Evolutionary conservation across 2,797 vertebrate species (phyloP), one percentile per base, ranked within the genome.

Genomic region (Phoeniculus purpureus): DNA sequence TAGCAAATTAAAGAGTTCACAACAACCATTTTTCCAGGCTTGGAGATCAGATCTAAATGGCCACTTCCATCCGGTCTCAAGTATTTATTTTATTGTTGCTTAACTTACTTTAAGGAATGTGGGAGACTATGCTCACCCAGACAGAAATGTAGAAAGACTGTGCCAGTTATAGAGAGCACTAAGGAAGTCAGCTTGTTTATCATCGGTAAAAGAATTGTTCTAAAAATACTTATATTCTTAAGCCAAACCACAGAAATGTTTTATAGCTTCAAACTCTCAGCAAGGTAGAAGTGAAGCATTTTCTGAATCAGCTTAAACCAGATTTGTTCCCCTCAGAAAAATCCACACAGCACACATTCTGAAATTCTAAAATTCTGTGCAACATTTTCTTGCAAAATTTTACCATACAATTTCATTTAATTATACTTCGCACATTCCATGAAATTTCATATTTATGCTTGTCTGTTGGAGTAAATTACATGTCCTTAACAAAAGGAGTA

Each of bases 61-160:
- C 55, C 17, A 37, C 40, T 85, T 87, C 71, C 81, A 78, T 32
- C 29, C 15, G 13, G 40, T 62, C 37, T 94, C 51, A 86, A 86
- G 60, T 71, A 83, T 86, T 84, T 90, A 59, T 65, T 90, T 94
- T 83, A 82, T 7, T 85, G 43, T 72, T 75, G 73, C 66, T 59
- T 75, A 78, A 90, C 60, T 75, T 90, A 65, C 54, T 90, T 94
- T 71, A 95, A 93, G 88, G 95, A 92, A 96, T 62, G 62, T 40
- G 89, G 32, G 67, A 92, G 54, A 71, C 45, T 66, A 31, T 22
- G 29, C 71, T 93, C 82, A 93, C 85, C 89, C 86, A 83, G 90
- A 87, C 68, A 96, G 73, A 92, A 89, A 92, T 3, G 1, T 2
- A 73, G 50, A 72, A 83, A 72, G 83, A 34, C 43, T 47, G 12